Evolutionary conservation across 2,113 vertebrate genomes (phyloP).

Genomic region (Anolis carolinensis): DNA sequence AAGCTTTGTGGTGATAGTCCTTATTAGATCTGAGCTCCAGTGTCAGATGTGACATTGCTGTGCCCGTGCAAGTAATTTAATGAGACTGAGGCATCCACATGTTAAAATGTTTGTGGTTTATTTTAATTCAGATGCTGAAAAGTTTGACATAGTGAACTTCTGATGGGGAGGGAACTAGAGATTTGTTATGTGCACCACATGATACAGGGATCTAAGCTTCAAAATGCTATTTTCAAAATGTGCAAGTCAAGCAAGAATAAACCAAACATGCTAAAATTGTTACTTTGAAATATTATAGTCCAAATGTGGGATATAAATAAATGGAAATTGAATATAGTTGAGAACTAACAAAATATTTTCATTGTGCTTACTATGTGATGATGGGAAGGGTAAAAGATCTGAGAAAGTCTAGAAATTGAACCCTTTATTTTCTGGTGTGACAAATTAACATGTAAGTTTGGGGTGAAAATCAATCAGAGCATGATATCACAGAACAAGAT

Average conservation of each 20-base stretch:
- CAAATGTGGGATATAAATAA: background rate
- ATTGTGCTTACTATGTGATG: too few species aligned
- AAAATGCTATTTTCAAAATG: slow-evolving; percentile 5
- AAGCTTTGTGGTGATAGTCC: slow-evolving; percentile 42
- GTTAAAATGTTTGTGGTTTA: slow-evolving; percentile 42
- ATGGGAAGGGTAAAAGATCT: too few species aligned
- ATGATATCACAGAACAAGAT: too few species aligned
- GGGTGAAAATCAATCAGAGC: too few species aligned
- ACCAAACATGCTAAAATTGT: background rate
- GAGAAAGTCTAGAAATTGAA: too few species aligned
- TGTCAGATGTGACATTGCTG: slow-evolving; percentile 42
- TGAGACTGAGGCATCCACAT: slow-evolving; percentile 36
- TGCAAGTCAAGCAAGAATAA: background rate
- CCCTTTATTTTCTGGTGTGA: too few species aligned
- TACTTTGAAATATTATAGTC: background rate
- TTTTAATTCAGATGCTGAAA: slow-evolving; percentile 43
- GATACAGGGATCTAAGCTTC: background rate
- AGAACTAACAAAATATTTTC: too few species aligned
- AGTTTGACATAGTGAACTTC: slow-evolving; percentile 20
- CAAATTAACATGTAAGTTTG: too few species aligned
- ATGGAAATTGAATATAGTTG: background rate
- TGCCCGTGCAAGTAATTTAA: slow-evolving; percentile 48
- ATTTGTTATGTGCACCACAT: background rate
- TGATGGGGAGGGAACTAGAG: background rate
- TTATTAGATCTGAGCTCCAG: slow-evolving; percentile 55